Evolutionary conservation across 1,140 invertebrate species (phyloP).

Genomic region (Rhopalosiphum maidis): DNA sequence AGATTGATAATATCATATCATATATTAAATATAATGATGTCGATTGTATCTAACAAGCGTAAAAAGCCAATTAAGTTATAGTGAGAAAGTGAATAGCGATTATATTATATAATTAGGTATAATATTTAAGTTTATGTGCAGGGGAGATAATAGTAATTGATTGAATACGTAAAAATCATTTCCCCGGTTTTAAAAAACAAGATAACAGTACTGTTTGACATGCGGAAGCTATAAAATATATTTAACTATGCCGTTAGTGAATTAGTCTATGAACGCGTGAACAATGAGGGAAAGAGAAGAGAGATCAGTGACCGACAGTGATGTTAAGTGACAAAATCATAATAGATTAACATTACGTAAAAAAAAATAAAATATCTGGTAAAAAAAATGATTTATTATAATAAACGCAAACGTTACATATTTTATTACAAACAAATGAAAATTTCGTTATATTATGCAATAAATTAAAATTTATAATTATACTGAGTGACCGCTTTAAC

Average conservation of each 20-base stretch:
- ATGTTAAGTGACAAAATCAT: neutral
- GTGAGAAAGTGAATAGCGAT: neutral
- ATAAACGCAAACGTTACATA: neutral
- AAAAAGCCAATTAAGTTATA: neutral
- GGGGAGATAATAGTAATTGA: neutral
- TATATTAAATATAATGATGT: neutral
- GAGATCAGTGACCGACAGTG: constrained; percentile 30
- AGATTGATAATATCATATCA: neutral
- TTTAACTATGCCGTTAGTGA: constrained; percentile 22
- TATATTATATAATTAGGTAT: neutral
- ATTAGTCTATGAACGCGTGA: constrained; percentile 1
- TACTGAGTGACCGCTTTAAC: neutral
- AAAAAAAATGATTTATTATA: neutral
- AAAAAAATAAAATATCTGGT: neutral
- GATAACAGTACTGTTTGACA: constrained; percentile 16
- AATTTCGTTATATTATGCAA: neutral
- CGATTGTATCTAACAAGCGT: neutral
- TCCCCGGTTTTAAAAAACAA: neutral
- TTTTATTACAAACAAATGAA: neutral
- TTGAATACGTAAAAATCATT: neutral
- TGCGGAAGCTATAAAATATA: constrained; percentile 50
- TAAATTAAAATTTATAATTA: neutral
- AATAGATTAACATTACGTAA: neutral
- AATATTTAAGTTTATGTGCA: neutral
- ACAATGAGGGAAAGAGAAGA: neutral